These are phyloP conservation scores for Andrena dorsata DNA, from an alignment of 2,888 invertebrate genomes.

Conservation along the genomic window DNA sequence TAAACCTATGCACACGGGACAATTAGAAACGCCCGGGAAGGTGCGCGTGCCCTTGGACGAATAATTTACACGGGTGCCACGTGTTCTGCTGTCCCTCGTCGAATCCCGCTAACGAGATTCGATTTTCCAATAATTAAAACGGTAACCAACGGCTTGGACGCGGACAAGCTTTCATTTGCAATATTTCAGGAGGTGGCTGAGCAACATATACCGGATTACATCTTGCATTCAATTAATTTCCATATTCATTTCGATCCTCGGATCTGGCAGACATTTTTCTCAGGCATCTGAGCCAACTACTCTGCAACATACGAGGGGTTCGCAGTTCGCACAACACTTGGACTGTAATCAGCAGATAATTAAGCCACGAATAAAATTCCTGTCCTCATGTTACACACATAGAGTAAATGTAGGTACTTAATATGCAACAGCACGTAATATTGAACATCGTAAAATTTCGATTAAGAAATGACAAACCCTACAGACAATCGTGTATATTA, in stretches of 20 bases:
- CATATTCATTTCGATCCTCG: neutral
- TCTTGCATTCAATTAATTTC: neutral
- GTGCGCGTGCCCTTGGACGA: slow-evolving; percentile 35
- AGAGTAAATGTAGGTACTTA: no score
- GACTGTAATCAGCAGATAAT: neutral
- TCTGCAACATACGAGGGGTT: neutral
- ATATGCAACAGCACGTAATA: no score
- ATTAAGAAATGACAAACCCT: no score
- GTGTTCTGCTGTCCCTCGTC: slow-evolving; percentile 8
- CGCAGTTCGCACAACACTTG: neutral
- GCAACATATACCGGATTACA: neutral
- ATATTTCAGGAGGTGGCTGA: slow-evolving; percentile 31
- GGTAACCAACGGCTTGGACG: neutral
- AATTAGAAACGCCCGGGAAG: slow-evolving; percentile 64
- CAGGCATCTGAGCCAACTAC: neutral
- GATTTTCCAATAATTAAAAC: slow-evolving; percentile 34
- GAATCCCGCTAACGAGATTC: slow-evolving; percentile 38
- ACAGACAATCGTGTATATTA: no score
- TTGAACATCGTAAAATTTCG: no score
- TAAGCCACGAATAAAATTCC: neutral
- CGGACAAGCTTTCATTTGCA: slow-evolving; percentile 20
- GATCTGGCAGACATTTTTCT: neutral
- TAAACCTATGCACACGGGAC: slow-evolving; percentile 74
- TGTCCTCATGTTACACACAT: no score
- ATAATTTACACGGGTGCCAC: slow-evolving; percentile 41